phyloP scores from a whole-genome alignment of 2,888 invertebrate genomes.

The Hypsopygia costalis region DNA sequence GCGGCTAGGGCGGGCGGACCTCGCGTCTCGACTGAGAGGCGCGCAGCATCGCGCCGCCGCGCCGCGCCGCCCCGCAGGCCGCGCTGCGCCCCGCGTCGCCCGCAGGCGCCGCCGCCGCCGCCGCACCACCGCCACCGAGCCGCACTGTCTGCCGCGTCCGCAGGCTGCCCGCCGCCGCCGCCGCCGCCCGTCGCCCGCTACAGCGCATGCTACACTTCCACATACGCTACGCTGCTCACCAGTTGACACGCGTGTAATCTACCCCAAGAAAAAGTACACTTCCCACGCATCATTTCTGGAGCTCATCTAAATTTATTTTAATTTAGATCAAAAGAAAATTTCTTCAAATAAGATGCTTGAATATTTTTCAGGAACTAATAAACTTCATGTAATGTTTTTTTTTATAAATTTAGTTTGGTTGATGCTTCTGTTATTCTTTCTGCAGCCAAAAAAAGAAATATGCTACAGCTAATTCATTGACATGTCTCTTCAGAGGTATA shows the following conservation, averaged over 20 bases:
- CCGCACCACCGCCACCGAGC: conserved; percentile 35
- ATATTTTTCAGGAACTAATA: no score
- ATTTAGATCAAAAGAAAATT: no score
- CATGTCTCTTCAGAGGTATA: no score
- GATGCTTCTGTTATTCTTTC: no score
- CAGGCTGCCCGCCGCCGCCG: conserved; percentile 55
- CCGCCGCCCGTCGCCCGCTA: conserved; percentile 11
- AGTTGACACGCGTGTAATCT: conserved; percentile 23
- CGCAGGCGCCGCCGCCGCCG: conserved; percentile 64
- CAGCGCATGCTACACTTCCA: conserved; percentile 24
- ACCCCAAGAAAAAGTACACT: conserved; percentile 27
- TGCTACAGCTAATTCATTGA: no score
- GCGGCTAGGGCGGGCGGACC: conserved; percentile 80
- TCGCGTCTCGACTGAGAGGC: conserved; percentile 84
- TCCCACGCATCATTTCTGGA: conserved; percentile 13
- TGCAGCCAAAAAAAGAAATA: no score
- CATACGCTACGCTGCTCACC: conserved; percentile 20
- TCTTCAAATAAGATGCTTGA: no score
- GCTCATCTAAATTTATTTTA: no score
- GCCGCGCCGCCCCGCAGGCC: conserved; percentile 61
- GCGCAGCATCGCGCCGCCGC: conserved; percentile 83
- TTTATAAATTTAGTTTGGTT: no score
- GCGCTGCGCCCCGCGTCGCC: conserved; percentile 31
- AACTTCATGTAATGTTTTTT: no score
- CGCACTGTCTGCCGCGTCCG: conserved; percentile 66